Percentiles rank a stretch among this genome's conserved stretches.
phyloP scores from a whole-genome alignment of 2,113 vertebrate genomes.

The Neomonachus schauinslandi region DNA sequence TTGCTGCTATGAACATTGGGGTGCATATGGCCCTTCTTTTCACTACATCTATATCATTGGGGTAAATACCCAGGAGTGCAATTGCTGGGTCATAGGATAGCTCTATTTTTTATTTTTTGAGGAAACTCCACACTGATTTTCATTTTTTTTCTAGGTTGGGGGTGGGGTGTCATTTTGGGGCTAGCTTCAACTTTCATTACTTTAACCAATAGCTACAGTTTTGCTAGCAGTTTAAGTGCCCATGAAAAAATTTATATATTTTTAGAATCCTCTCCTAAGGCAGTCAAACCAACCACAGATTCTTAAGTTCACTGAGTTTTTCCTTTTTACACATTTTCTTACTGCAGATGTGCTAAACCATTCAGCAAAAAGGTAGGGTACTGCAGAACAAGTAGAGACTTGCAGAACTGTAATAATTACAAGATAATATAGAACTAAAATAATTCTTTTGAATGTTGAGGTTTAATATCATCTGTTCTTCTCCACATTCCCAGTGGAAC shows the following conservation, averaged over 20 bases:
- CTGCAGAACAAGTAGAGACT: slow-evolving; percentile 59
- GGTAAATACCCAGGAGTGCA: no score
- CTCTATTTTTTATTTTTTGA: no score
- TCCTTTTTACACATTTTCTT: slow-evolving; percentile 70
- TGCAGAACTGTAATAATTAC: slow-evolving; percentile 65
- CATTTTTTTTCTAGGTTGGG: slow-evolving; percentile 20
- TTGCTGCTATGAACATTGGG: no score
- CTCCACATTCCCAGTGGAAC: slow-evolving; percentile 44
- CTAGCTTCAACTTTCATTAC: slow-evolving; percentile 60
- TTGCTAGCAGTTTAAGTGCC: slow-evolving; percentile 69
- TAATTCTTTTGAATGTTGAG: slow-evolving; percentile 64
- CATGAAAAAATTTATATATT: slow-evolving; percentile 74
- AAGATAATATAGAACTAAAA: slow-evolving; percentile 70
- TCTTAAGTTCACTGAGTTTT: slow-evolving; percentile 74
- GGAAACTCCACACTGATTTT: background rate
- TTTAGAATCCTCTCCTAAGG: slow-evolving; percentile 74
- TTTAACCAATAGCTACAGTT: slow-evolving; percentile 64
- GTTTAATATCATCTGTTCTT: slow-evolving; percentile 69
- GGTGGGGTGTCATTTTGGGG: background rate
- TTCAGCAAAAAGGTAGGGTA: slow-evolving; percentile 68
- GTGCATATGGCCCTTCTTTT: no score
- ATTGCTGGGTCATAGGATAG: no score
- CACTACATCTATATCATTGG: no score
- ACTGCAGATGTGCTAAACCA: slow-evolving; percentile 71
- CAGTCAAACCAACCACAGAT: slow-evolving; percentile 61